These are phyloP conservation scores for Nemotelus nigrinus DNA, from an alignment of 2,888 invertebrate species.

Conservation along the genomic window DNA sequence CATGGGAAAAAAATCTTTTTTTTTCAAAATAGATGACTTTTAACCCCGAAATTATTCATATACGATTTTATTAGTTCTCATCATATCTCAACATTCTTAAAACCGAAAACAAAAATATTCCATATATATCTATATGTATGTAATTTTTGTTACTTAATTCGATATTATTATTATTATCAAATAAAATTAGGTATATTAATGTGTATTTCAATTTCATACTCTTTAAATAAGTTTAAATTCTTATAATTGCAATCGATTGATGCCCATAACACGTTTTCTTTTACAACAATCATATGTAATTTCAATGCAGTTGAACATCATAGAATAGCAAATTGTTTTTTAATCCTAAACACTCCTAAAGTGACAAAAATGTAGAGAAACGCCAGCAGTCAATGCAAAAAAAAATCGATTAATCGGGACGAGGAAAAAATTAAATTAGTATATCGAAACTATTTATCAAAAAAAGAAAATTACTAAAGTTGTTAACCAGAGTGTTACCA, in stretches of 20 bases:
- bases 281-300: slow-evolving; percentile 27
- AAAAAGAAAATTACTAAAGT: slow-evolving; percentile 12
- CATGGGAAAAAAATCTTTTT: too few relatives aligned
- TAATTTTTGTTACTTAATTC: slow-evolving; percentile 18
- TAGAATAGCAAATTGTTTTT: slow-evolving; percentile 1
- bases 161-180: slow-evolving; percentile 18
- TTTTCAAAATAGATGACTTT: background rate
- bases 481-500: background rate
- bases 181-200: slow-evolving; percentile 23
- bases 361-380: background rate
- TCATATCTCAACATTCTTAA: slow-evolving; percentile 39
- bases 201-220: background rate
- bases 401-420: background rate
- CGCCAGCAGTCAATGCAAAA: background rate
- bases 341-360: slow-evolving; percentile 6
- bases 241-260: slow-evolving; percentile 4
- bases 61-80: slow-evolving; percentile 38
- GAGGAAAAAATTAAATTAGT: background rate
- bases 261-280: slow-evolving; percentile 8
- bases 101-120: slow-evolving; percentile 38
- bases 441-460: background rate
- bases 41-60: background rate
- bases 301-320: slow-evolving; percentile 24
- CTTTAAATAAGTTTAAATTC: slow-evolving; percentile 26
- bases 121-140: slow-evolving; percentile 21